Percentiles rank a stretch among this genome's conserved stretches.
Evolutionary conservation across 2,113 vertebrate genomes (phyloP).

Genomic region (Rhynchomys soricoides): DNA sequence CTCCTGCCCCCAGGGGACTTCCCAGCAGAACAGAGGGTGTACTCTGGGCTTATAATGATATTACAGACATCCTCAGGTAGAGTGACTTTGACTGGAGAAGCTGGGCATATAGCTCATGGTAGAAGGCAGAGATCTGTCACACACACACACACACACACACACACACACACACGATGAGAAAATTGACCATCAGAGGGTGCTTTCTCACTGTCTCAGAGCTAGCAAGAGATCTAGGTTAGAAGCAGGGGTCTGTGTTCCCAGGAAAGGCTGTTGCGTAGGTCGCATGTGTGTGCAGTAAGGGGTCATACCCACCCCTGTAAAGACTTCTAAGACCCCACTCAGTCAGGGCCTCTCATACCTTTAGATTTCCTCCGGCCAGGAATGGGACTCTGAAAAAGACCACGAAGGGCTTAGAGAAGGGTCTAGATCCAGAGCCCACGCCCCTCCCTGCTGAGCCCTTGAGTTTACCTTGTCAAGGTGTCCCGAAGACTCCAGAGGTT

Average conservation of each 20-base stretch:
- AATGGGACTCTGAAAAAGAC: slow-evolving; percentile 73
- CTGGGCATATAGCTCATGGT: neutral
- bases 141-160: neutral
- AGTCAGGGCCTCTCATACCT: slow-evolving; percentile 60
- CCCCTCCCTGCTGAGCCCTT: neutral
- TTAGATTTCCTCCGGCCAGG: slow-evolving; percentile 71
- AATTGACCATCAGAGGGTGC: neutral
- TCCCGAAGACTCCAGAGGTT: neutral
- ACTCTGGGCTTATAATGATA: neutral
- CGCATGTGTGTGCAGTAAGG: fast-evolving
- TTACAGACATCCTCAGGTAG: neutral
- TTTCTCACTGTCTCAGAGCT: neutral
- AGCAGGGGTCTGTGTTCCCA: neutral
- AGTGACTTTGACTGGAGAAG: neutral
- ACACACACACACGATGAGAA: neutral
- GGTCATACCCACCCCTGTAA: neutral
- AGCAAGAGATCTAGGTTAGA: neutral
- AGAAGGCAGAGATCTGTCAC: neutral
- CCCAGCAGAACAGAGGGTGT: neutral
- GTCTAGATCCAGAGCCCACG: neutral
- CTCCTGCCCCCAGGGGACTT: fast-evolving
- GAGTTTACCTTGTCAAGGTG: slow-evolving; percentile 46
- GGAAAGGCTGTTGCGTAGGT: neutral
- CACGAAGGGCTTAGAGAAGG: neutral
- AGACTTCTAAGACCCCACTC: neutral